Percentiles rank a stretch among this genome's conserved stretches.
phyloP scores from a whole-genome alignment of 1,140 invertebrate species.

The Mesaphorura yosii region DNA sequence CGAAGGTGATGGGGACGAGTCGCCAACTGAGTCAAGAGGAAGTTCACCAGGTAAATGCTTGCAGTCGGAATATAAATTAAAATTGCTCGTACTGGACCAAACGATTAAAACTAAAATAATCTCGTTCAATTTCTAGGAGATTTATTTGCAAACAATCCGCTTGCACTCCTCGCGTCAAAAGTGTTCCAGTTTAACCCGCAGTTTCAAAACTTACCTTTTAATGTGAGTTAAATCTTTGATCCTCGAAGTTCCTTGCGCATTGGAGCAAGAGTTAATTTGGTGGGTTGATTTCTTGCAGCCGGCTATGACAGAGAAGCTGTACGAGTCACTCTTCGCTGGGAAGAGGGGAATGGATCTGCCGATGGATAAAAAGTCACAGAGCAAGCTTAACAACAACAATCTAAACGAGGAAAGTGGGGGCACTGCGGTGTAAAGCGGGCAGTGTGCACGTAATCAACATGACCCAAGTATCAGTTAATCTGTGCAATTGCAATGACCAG shows the following conservation, averaged over 20 bases:
- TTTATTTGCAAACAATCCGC: background rate
- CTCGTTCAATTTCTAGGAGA: background rate
- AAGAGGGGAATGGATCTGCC: too few species aligned
- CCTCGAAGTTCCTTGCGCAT: background rate
- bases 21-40: background rate
- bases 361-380: too few species aligned
- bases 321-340: too few species aligned
- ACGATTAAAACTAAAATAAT: background rate
- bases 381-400: too few species aligned
- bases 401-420: too few species aligned
- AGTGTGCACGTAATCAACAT: too few species aligned
- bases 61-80: constrained; percentile 1
- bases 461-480: too few species aligned
- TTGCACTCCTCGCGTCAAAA: constrained; percentile 5
- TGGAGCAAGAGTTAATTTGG: too few species aligned
- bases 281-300: too few species aligned
- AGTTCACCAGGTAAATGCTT: constrained; percentile 5
- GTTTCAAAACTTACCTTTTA: constrained; percentile 9
- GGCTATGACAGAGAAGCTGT: too few species aligned
- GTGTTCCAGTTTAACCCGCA: constrained; percentile 5
- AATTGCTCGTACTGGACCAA: background rate
- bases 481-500: too few species aligned
- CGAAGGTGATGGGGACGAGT: background rate
- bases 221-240: constrained; percentile 1
- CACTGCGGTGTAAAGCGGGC: too few species aligned